Percentiles rank a stretch among this genome's conserved stretches.
Evolutionary conservation across 2,888 invertebrate genomes (phyloP).

Genomic region (Dioctria rufipes): DNA sequence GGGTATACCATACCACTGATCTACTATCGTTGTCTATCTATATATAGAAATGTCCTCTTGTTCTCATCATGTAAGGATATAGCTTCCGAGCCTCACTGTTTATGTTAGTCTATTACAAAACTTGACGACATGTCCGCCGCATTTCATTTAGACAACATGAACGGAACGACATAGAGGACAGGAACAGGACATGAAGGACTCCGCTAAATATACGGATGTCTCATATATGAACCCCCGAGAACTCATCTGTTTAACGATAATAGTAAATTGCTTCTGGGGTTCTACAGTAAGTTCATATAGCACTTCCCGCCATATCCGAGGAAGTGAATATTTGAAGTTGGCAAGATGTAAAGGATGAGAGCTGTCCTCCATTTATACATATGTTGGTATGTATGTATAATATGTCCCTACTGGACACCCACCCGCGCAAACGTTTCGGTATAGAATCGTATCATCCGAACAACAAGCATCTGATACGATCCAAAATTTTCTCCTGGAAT

Average conservation of each 20-base stretch:
- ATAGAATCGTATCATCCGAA: background rate
- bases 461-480: slow-evolving; percentile 37
- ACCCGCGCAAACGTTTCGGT: background rate
- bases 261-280: slow-evolving; percentile 56
- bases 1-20: background rate
- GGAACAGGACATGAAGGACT: slow-evolving; percentile 55
- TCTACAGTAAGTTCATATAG: slow-evolving; percentile 37
- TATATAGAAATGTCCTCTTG: background rate
- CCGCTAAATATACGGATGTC: slow-evolving; percentile 52
- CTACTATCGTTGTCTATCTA: slow-evolving; percentile 47
- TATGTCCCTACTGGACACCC: background rate
- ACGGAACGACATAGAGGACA: slow-evolving; percentile 50
- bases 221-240: slow-evolving; percentile 52
- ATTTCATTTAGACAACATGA: slow-evolving; percentile 59
- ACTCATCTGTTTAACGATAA: slow-evolving; percentile 57
- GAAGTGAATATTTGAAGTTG: slow-evolving; percentile 51
- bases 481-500: slow-evolving; percentile 12
- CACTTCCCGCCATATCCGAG: slow-evolving; percentile 39
- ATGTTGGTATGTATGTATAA: too few relatives aligned
- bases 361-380: background rate
- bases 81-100: slow-evolving; percentile 43
- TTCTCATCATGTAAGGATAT: slow-evolving; percentile 7
- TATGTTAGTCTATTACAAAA: slow-evolving; percentile 59
- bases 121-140: slow-evolving; percentile 59
- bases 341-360: slow-evolving; percentile 19